phyloP scores from a whole-genome alignment of 2,888 invertebrate species.

The Zygothrica quintamaculata region DNA sequence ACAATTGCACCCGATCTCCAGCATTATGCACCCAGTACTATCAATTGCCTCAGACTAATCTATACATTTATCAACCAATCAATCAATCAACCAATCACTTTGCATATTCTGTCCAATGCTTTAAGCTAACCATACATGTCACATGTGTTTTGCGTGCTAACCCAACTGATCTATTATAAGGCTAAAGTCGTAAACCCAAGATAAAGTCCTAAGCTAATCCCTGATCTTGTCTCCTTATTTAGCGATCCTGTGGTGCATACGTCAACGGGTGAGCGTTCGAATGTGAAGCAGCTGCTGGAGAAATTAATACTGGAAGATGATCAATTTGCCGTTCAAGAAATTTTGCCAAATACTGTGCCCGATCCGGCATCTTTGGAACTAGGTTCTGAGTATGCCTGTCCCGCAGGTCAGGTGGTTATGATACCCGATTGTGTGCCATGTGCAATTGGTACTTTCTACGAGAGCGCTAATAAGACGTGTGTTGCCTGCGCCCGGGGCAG shows the following conservation, averaged over 20 bases:
- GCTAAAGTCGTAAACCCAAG: no score
- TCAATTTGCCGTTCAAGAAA: conserved; percentile 96
- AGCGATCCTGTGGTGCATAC: conserved; percentile 95
- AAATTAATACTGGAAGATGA: conserved; percentile 96
- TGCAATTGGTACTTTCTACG: conserved; percentile 94
- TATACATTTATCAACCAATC: conserved; percentile 16
- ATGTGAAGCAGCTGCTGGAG: conserved; percentile 93
- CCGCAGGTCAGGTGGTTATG: conserved; percentile 96
- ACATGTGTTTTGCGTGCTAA: conserved; percentile 57
- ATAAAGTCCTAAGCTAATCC: neutral
- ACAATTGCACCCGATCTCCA: conserved; percentile 53
- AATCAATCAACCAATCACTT: conserved; percentile 25
- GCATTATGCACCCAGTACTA: conserved; percentile 63
- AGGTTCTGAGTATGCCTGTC: conserved; percentile 96
- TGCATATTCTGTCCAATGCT: conserved; percentile 48
- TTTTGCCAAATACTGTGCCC: conserved; percentile 96
- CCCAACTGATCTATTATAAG: conserved; percentile 12
- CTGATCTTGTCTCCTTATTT: conserved; percentile 32
- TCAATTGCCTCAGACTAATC: conserved; percentile 61
- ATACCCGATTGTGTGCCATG: conserved; percentile 97
- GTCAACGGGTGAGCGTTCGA: conserved; percentile 94
- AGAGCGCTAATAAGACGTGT: conserved; percentile 91
- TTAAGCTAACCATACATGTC: conserved; percentile 49
- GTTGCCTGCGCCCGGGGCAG: conserved; percentile 93
- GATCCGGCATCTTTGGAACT: conserved; percentile 94